Evolutionary conservation across 2,797 vertebrate species (phyloP), one percentile per base, ranked within the genome.

Genomic region (Sebastes vulpes): DNA sequence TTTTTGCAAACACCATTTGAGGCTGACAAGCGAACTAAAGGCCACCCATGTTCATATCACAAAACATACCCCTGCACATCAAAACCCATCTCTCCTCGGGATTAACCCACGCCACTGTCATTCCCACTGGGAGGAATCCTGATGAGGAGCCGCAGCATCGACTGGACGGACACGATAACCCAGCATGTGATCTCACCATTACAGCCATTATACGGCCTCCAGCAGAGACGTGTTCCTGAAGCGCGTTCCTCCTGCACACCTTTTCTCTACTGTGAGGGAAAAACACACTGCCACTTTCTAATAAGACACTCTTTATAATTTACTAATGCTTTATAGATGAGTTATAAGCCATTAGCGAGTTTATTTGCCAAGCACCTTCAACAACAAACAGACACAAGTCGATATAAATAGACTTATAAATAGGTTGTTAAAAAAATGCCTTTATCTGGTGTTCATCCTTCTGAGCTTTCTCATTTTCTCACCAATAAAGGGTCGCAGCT

Each of bases 91-190:
- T 81, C 58, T 86, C 58, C 23, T 70, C 16, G 54, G 82, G 86
- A 92, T 90, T 86, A 90, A 66, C 32, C 50, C 18, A 14, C 76
- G 52, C 64, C 14, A 71, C 65, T 50, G 83, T 70, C 67, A 26
- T 86, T 81, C 84, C 85, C 83, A 83, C 81, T 64, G 79, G 64
- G 76, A 76, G 66, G 71, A 81, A 71, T 86, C 75, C 71, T 83
- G 82, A 88, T 81, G 83, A 82, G 83, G 64, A 76, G 74, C 65
- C 14, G 25, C 57, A 16, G 42, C 79, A 63, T 25, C 12, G 11
- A 83, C 83, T 80, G 83, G 75, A 73, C 9, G 48, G 74, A 86
- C 72, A 68, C 56, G 81, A 93, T 84, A 91, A 88, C 83, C 26
- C 75, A 81, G 84, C 76, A 35, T 84, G 87, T 20, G 32, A 82